Evolutionary conservation across 2,888 invertebrate genomes (phyloP).

Genomic region (Pimpla rufipes): DNA sequence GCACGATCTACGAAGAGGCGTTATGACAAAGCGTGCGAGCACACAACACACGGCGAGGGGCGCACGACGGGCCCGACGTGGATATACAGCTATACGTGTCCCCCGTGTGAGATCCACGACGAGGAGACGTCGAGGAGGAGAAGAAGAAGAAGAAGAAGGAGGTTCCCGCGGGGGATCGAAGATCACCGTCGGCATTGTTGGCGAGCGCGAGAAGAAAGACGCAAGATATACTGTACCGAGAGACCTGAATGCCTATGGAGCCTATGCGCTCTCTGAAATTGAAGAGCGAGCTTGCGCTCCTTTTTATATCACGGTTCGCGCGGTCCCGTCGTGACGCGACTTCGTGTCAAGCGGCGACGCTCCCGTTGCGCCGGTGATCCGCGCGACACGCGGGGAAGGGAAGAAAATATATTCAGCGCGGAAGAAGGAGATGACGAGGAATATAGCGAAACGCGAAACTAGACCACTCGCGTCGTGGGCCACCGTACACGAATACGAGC

Average conservation of each 20-base stretch:
- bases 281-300: constrained; percentile 7
- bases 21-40: constrained; percentile 72
- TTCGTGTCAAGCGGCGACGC: constrained; percentile 36
- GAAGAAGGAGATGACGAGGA: constrained; percentile 15
- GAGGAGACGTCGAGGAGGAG: constrained; percentile 53
- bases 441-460: constrained; percentile 25
- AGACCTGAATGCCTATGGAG: constrained; percentile 27
- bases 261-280: constrained; percentile 25
- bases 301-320: neutral
- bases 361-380: constrained; percentile 32
- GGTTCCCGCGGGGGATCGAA: constrained; percentile 71
- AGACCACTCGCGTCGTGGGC: constrained; percentile 5
- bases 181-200: constrained; percentile 75
- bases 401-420: constrained; percentile 15
- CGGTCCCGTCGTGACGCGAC: constrained; percentile 20
- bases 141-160: too few species aligned
- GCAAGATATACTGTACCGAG: constrained; percentile 7
- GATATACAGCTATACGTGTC: constrained; percentile 30
- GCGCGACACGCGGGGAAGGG: constrained; percentile 23
- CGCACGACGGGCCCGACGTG: constrained; percentile 7
- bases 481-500: neutral
- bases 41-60: constrained; percentile 45
- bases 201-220: constrained; percentile 49
- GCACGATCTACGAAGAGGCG: constrained; percentile 72
- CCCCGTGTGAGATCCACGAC: constrained; percentile 54